Evolutionary conservation across 2,113 vertebrate species (phyloP).

Genomic region (Deroptyus accipitrinus): DNA sequence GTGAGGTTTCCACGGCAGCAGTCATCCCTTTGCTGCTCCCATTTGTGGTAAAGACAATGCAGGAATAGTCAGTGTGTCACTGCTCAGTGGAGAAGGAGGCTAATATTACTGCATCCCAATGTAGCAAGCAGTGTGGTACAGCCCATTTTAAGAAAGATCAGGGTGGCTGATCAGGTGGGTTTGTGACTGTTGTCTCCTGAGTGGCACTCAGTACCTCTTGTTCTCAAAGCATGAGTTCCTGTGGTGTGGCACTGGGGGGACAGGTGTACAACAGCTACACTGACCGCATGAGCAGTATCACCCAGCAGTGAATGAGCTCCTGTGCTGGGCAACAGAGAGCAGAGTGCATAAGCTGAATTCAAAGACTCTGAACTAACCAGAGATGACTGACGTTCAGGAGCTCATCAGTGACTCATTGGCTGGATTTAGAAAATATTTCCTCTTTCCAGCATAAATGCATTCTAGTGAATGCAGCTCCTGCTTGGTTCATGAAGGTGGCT

Average conservation of each 20-base stretch:
- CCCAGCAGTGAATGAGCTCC: not conserved
- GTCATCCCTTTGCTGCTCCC: conserved; percentile 47
- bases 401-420: not conserved
- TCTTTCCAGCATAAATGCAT: not conserved
- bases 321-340: not conserved
- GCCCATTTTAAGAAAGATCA: not conserved
- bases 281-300: rapidly evolving
- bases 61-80: conserved; percentile 10
- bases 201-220: not conserved
- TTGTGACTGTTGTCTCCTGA: not conserved
- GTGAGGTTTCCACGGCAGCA: conserved; percentile 77
- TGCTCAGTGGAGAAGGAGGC: conserved; percentile 31
- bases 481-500: not conserved
- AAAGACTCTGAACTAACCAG: not conserved
- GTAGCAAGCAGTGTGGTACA: not conserved
- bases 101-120: not conserved
- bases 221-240: not conserved
- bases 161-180: not conserved
- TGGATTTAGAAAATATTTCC: not conserved
- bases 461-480: not conserved
- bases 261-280: not conserved
- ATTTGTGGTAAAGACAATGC: conserved; percentile 14
- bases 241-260: rapidly evolving
- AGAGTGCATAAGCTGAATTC: not conserved
- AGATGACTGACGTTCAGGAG: not conserved